These are phyloP conservation scores for Pseudocheirus occidentalis DNA, from an alignment of 2,797 vertebrate species.

Conservation along the genomic window DNA sequence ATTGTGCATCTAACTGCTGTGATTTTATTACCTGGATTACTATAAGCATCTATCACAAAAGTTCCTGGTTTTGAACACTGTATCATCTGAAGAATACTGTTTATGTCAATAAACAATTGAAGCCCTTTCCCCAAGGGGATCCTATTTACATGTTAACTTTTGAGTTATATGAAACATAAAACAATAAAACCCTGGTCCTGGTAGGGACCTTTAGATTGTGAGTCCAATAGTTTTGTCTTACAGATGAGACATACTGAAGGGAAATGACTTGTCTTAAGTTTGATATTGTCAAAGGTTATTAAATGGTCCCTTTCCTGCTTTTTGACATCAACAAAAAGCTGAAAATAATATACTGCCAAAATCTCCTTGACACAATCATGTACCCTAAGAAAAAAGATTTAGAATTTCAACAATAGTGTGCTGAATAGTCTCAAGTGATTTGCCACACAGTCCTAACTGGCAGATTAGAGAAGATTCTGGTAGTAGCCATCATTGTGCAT, in stretches of 20 bases:
- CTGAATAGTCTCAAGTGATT: not conserved
- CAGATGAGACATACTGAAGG: not conserved
- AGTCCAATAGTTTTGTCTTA: not conserved
- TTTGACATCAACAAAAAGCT: not conserved
- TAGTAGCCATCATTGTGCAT: not conserved
- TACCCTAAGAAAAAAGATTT: not conserved
- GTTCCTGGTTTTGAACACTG: not conserved
- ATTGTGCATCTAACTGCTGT: rapidly evolving
- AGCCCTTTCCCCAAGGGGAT: not conserved
- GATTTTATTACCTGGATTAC: not conserved
- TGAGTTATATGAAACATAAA: not conserved
- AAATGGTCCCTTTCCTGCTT: not conserved
- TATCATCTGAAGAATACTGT: not conserved
- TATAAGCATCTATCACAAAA: rapidly evolving
- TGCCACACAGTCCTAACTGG: not conserved
- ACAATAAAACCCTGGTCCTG: not conserved
- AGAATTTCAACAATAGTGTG: not conserved
- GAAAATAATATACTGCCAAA: not conserved
- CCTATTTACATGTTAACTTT: conserved; percentile 23
- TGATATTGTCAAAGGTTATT: not conserved
- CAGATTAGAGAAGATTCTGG: not conserved
- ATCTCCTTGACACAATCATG: not conserved
- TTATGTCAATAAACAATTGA: not conserved
- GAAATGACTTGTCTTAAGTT: not conserved
- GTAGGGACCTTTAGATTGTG: not conserved